Percentiles rank a stretch among this genome's conserved stretches.
Conservation (phyloP, 2,113 vertebrate species). For the Cottus gobio region DNA sequence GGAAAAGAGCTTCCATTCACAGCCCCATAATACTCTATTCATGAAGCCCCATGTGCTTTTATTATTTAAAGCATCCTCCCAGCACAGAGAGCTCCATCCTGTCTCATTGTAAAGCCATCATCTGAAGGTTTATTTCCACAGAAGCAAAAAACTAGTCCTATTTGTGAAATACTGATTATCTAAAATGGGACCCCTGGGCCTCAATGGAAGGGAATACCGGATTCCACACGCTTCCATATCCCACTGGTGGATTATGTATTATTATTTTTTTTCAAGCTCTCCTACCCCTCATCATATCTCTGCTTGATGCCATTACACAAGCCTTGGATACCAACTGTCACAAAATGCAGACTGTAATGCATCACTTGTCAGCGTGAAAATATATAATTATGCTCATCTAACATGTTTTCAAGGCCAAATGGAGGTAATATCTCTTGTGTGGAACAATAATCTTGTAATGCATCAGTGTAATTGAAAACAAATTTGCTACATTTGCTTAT, state of each 20-base stretch:
- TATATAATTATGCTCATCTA: conserved; percentile 64
- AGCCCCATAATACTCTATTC: conserved; percentile 80
- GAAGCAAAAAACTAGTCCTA: conserved; percentile 74
- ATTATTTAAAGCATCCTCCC: conserved; percentile 80
- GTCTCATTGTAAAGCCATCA: conserved; percentile 75
- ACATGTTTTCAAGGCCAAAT: conserved; percentile 64
- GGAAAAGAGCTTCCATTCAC: conserved; percentile 74
- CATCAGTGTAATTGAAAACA: conserved; percentile 57
- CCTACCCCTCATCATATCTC: conserved; percentile 34
- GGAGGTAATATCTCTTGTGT: conserved; percentile 57
- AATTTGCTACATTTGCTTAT: conserved; percentile 47
- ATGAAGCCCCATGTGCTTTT: conserved; percentile 78
- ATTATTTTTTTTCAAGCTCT: conserved; percentile 8
- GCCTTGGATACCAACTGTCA: conserved; percentile 46
- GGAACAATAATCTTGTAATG: conserved; percentile 63
- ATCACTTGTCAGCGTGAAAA: conserved; percentile 58
- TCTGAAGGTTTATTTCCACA: conserved; percentile 72
- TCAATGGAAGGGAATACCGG: conserved; percentile 53
- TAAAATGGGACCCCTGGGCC: conserved; percentile 70
- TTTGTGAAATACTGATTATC: conserved; percentile 80
- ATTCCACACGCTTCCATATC: conserved; percentile 65
- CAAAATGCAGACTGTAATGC: conserved; percentile 44
- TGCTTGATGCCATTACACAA: conserved; percentile 50
- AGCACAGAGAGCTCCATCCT: conserved; percentile 70
- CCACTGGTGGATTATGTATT: conserved; percentile 60